Conservation (phyloP, 2,797 vertebrate genomes). For the Leucoraja ocellata region DNA sequence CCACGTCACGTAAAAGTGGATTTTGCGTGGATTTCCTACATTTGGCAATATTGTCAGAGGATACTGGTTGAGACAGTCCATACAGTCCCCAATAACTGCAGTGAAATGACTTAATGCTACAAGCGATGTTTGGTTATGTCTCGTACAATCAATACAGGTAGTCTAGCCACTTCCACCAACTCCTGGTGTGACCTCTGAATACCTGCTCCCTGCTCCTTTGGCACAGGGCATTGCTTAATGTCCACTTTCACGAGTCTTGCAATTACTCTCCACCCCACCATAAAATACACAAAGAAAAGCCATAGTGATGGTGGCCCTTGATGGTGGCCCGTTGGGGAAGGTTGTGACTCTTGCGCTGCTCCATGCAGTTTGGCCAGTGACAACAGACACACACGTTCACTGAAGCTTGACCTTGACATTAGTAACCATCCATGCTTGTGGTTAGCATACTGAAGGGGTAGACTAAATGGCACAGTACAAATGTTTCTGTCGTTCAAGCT, state of each 20-base stretch:
- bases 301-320: background rate
- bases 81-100: background rate
- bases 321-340: background rate
- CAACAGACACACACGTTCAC: conserved; percentile 29
- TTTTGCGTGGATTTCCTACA: background rate
- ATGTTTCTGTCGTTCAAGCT: conserved; percentile 15
- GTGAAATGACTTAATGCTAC: background rate
- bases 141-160: background rate
- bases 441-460: conserved; percentile 17
- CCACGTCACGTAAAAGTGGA: background rate
- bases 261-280: background rate
- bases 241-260: background rate
- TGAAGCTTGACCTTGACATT: background rate
- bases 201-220: background rate
- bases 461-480: conserved; percentile 25
- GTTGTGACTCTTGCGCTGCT: conserved; percentile 21
- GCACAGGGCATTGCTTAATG: background rate
- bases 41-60: background rate
- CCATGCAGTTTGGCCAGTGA: background rate
- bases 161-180: background rate
- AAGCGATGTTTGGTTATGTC: background rate
- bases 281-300: background rate
- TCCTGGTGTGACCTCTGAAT: background rate
- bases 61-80: background rate
- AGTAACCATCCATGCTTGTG: conserved; percentile 34